Evolutionary conservation across 1,140 invertebrate species (phyloP), one percentile per base, ranked within the genome.

Genomic region (Lepidurus couesii): DNA sequence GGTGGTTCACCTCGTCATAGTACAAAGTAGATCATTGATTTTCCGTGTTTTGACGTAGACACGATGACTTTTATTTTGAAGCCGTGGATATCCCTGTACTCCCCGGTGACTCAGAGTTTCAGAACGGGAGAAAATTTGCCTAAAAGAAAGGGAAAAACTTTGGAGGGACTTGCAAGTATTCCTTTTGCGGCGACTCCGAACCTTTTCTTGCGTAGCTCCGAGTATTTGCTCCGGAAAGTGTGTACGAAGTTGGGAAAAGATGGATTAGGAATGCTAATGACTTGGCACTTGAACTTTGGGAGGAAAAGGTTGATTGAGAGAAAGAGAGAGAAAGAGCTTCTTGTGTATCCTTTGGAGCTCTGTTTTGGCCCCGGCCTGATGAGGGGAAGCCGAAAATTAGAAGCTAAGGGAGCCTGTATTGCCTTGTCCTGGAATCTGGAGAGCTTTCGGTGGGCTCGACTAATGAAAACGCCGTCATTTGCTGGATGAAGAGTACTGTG

Each of bases 231-330:
- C 53, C 13, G 53, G 16, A 16, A 65, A n/a, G 21, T 65, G 21
- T 7, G 6, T 13, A 65, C 8, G 5, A 47, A 47, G 53, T 65
- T 65, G 53, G 53, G 21, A 21, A 21, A 13, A 65, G 16, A 21
- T 21, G 53, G 53, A 65, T 65, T 65, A 65, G 8, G 53, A 65
- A 65, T 65, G 53, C 53, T 65, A 65, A 65, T 65, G 53, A 65
- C 53, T 65, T 65, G 53, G 53, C 53, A 65, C 53, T 65, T 65
- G 53, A 65, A 65, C 53, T 21, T 65, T 16, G 8, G 4, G 34
- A 34, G 34, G 53, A 7, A 21, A 65, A 65, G 53, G 16, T 65
- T 65, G 13, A 7, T 13, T 65, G 53, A 65, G 34, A 34, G 34
- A 34, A 26, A 26, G 26, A 65, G 47, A 47, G 47, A 13, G 21